Conservation (phyloP, 64 coral and sea anemone genomes). For the Pocillopora verrucosa region DNA sequence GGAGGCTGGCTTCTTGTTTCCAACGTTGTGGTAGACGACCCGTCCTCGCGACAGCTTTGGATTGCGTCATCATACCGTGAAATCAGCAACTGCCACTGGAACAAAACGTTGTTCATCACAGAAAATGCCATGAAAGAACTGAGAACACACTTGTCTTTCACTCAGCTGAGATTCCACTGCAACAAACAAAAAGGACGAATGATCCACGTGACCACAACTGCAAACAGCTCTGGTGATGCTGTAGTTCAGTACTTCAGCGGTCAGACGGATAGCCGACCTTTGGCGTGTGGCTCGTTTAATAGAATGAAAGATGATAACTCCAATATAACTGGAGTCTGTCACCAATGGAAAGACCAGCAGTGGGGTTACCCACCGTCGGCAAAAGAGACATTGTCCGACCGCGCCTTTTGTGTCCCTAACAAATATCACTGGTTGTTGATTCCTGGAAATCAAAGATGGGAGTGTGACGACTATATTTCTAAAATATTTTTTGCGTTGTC, state of each 20-base stretch:
- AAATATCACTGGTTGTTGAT: not conserved
- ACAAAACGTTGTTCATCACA: no score
- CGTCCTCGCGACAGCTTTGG: no score
- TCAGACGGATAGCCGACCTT: not conserved
- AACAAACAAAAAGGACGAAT: conserved; percentile 1
- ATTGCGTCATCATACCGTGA: no score
- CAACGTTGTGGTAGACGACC: no score
- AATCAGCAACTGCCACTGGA: no score
- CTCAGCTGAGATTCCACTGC: not conserved
- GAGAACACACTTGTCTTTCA: no score
- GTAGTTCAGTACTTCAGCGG: not conserved
- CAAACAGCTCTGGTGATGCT: not conserved
- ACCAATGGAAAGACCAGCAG: not conserved
- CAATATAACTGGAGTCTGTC: not conserved
- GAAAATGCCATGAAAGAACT: no score
- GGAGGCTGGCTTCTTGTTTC: no score
- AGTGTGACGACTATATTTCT: not conserved
- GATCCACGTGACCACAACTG: conserved; percentile 12
- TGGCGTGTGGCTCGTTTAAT: not conserved
- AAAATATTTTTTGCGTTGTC: not conserved
- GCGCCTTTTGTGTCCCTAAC: rapidly evolving
- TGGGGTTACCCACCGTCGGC: not conserved
- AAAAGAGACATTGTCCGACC: not conserved
- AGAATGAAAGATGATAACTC: conserved; percentile 1
- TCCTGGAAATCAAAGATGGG: not conserved